These are phyloP conservation scores for Caenorhabditis wallacei DNA, from an alignment of 2,888 invertebrate species.

Conservation along the genomic window DNA sequence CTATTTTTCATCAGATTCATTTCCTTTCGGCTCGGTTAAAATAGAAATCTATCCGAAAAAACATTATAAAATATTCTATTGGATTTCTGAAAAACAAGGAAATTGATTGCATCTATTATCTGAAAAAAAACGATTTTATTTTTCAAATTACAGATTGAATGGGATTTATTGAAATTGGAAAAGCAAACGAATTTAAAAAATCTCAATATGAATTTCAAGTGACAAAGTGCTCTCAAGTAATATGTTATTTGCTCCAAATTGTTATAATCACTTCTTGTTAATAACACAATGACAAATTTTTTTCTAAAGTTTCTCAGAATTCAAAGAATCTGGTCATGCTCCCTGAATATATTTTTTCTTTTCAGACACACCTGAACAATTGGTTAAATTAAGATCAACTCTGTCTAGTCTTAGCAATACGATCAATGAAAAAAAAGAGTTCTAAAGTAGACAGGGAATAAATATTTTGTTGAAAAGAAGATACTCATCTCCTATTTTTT, in stretches of 20 bases:
- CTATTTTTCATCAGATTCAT: background rate
- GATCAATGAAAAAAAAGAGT: conserved; percentile 33
- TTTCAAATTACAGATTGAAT: no score
- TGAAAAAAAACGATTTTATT: no score
- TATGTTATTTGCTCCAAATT: no score
- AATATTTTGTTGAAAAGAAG: conserved; percentile 13
- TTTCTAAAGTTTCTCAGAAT: background rate
- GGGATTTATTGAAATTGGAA: no score
- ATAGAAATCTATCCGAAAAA: conserved; percentile 18
- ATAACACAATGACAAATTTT: background rate
- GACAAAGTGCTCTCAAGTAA: no score
- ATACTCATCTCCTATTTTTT: conserved; percentile 21
- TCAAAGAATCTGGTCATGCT: background rate
- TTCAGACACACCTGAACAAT: conserved; percentile 1
- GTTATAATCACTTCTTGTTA: no score
- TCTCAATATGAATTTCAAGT: no score
- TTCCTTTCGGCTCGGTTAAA: background rate
- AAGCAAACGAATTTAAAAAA: no score
- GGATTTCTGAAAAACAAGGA: background rate
- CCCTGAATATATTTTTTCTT: background rate
- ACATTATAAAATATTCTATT: conserved; percentile 41
- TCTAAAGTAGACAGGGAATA: conserved; percentile 20
- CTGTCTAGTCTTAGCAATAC: background rate
- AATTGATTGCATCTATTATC: background rate
- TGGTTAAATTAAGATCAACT: conserved; percentile 12